phyloP scores from a whole-genome alignment of 2,113 vertebrate species.

The Erythrolamprus reginae region DNA sequence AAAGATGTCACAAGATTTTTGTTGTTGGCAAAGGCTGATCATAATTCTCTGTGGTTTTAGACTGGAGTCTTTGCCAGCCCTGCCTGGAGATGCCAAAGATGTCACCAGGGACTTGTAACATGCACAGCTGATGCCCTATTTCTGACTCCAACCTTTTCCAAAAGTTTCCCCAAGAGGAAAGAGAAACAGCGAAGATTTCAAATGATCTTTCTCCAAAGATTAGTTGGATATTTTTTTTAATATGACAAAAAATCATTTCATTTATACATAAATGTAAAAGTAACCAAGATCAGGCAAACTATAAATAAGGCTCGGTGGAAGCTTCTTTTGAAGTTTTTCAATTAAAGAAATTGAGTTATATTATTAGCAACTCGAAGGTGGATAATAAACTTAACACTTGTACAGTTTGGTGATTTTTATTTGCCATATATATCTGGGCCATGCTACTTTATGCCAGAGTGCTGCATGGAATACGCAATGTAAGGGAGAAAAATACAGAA shows the following conservation, averaged over 20 bases:
- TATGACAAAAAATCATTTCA: neutral
- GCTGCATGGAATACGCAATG: neutral
- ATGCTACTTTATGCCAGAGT: neutral
- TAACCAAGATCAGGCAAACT: neutral
- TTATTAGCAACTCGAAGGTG: neutral
- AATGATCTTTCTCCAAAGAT: neutral
- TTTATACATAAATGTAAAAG: neutral
- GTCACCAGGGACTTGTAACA: neutral
- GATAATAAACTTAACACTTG: neutral
- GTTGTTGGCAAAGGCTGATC: neutral
- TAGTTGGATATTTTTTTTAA: neutral
- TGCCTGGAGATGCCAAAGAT: neutral
- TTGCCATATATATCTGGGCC: neutral
- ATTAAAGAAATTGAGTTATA: neutral
- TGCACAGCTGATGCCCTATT: neutral
- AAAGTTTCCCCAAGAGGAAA: neutral
- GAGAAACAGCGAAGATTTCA: neutral
- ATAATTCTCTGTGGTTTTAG: neutral
- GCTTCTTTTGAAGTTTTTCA: neutral
- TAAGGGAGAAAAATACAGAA: neutral
- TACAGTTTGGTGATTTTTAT: neutral
- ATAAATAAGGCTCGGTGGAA: neutral
- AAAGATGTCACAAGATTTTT: neutral
- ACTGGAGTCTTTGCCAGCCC: neutral
- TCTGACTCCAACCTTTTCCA: neutral